Percentiles rank a stretch among this genome's conserved stretches.
Conservation (phyloP, 2,113 vertebrate species). For the Mungos mungo region DNA sequence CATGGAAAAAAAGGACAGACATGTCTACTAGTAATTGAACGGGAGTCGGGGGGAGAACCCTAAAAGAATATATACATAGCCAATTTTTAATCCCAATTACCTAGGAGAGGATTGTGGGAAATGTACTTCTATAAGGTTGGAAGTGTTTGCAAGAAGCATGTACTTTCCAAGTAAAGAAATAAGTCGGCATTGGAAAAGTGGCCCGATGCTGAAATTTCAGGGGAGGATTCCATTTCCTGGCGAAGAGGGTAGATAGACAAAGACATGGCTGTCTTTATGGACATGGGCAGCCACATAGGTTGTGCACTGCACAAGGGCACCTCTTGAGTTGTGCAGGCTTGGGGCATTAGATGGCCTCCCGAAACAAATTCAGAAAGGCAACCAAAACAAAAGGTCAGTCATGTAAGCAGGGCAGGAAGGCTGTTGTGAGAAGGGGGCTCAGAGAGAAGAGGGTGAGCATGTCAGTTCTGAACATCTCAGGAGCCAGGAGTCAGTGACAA, state of each 20-base stretch:
- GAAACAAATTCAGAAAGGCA: background rate
- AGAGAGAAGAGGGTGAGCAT: background rate
- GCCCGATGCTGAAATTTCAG: background rate
- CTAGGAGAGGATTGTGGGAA: background rate
- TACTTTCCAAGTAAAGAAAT: constrained; percentile 26
- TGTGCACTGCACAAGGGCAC: background rate
- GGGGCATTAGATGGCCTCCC: background rate
- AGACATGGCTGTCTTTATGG: background rate
- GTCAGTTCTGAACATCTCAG: background rate
- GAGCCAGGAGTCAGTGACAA: background rate
- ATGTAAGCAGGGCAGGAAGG: background rate
- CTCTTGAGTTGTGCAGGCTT: background rate
- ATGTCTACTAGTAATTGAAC: background rate
- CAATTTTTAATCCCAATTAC: background rate
- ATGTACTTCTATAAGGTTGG: background rate
- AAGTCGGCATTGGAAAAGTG: background rate
- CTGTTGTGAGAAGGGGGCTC: background rate
- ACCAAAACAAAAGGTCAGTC: background rate
- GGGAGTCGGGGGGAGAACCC: fast-evolving
- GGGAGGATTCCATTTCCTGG: background rate
- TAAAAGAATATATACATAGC: background rate
- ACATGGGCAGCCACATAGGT: background rate
- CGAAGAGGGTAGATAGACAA: background rate
- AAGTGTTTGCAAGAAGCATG: background rate
- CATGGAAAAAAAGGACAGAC: background rate